Evolutionary conservation across 2,797 vertebrate genomes (phyloP).

Genomic region (Tympanoctomys barrerae): DNA sequence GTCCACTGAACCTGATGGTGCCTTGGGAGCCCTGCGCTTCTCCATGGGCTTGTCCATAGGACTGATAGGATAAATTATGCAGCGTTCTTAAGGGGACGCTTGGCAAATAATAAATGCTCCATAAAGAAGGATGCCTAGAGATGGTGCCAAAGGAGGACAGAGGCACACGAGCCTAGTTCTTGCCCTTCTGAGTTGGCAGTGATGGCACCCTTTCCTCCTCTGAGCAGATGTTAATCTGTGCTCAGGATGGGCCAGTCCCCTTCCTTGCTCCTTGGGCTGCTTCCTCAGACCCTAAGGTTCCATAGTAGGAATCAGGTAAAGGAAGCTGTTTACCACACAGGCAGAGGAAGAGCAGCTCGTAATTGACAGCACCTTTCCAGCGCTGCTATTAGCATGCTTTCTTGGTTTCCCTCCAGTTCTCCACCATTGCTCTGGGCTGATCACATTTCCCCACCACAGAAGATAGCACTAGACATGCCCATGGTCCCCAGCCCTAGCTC

Average conservation of each 20-base stretch:
- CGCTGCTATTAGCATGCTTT: neutral
- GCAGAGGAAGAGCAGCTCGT: neutral
- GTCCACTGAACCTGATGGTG: neutral
- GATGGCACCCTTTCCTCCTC: neutral
- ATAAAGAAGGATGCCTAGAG: neutral
- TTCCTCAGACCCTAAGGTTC: neutral
- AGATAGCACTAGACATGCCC: neutral
- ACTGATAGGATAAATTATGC: neutral
- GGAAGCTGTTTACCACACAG: neutral
- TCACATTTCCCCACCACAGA: neutral
- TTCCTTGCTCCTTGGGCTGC: neutral
- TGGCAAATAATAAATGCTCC: neutral
- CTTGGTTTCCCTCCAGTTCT: neutral
- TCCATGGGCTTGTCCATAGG: neutral
- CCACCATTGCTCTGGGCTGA: constrained; percentile 18
- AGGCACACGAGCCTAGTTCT: neutral
- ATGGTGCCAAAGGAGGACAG: neutral
- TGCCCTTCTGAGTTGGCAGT: neutral
- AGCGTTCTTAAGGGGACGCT: neutral
- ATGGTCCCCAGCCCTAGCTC: neutral
- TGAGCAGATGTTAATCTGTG: neutral
- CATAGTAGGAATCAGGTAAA: neutral
- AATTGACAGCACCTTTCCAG: neutral
- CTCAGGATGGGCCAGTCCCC: neutral
- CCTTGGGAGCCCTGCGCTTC: neutral